These are phyloP conservation scores for Heliconius aoede DNA, from an alignment of 2,888 invertebrate species.

Conservation along the genomic window DNA sequence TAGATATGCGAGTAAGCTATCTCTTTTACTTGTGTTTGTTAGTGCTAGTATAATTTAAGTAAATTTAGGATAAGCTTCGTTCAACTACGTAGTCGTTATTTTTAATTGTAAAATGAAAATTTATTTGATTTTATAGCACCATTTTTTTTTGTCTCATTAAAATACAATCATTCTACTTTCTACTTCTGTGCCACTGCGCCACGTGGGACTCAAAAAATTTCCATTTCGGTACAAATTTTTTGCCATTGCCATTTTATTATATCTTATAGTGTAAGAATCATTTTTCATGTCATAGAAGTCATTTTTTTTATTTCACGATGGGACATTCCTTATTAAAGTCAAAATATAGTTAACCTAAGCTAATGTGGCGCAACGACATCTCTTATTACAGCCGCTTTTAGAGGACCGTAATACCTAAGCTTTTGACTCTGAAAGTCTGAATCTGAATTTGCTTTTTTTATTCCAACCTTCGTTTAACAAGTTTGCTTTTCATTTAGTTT, in stretches of 20 bases:
- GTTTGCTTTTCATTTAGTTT: not conserved
- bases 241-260: not conserved
- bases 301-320: no score
- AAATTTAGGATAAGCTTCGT: not conserved
- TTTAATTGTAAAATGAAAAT: no score
- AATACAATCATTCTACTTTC: no score
- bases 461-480: not conserved
- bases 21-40: slow-evolving; percentile 54
- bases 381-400: slow-evolving; percentile 37
- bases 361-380: slow-evolving; percentile 25
- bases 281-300: no score
- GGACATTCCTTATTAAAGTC: not conserved
- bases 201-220: no score
- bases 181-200: no score
- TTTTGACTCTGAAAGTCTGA: slow-evolving; percentile 14
- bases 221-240: no score
- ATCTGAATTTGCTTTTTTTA: slow-evolving; percentile 20
- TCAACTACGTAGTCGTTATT: not conserved
- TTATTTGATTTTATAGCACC: no score
- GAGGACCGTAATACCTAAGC: slow-evolving; percentile 22
- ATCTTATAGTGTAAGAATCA: not conserved
- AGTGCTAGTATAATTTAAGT: slow-evolving; percentile 18
- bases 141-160: no score
- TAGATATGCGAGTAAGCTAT: slow-evolving; percentile 55
- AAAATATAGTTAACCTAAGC: slow-evolving; percentile 28